phyloP scores from a whole-genome alignment of 2,797 vertebrate genomes.

The Tympanoctomys barrerae region DNA sequence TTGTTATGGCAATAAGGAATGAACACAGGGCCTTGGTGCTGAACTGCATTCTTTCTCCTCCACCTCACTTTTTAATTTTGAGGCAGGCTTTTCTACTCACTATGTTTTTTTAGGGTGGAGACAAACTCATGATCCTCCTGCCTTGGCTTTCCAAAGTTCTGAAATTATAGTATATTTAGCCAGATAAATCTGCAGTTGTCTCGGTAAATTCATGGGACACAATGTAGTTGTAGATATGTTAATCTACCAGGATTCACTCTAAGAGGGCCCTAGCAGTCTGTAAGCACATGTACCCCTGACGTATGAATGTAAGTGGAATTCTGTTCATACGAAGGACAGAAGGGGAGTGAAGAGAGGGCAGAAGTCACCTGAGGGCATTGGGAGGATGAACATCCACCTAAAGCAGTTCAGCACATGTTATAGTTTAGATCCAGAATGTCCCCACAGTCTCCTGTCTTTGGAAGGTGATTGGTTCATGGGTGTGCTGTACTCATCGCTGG shows the following conservation, averaged over 20 bases:
- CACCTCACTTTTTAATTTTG: neutral
- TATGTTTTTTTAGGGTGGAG: neutral
- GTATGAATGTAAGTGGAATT: neutral
- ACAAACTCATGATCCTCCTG: neutral
- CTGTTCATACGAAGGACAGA: neutral
- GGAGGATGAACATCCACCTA: neutral
- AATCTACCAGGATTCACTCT: neutral
- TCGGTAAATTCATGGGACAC: neutral
- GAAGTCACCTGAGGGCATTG: neutral
- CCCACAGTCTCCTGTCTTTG: neutral
- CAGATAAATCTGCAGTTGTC: neutral
- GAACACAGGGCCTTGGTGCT: neutral
- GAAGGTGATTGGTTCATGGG: neutral
- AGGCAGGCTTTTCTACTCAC: neutral
- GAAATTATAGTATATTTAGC: neutral
- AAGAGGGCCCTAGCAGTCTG: neutral
- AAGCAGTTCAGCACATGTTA: neutral
- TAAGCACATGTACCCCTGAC: neutral
- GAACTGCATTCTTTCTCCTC: neutral
- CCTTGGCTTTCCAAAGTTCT: neutral
- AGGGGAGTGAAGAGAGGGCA: neutral
- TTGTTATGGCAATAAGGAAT: neutral
- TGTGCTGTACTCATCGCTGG: neutral
- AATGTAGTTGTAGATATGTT: neutral
- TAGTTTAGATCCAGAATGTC: neutral